These are phyloP conservation scores for Solenopsis fugax DNA, from an alignment of 1,140 invertebrate species.

Conservation along the genomic window DNA sequence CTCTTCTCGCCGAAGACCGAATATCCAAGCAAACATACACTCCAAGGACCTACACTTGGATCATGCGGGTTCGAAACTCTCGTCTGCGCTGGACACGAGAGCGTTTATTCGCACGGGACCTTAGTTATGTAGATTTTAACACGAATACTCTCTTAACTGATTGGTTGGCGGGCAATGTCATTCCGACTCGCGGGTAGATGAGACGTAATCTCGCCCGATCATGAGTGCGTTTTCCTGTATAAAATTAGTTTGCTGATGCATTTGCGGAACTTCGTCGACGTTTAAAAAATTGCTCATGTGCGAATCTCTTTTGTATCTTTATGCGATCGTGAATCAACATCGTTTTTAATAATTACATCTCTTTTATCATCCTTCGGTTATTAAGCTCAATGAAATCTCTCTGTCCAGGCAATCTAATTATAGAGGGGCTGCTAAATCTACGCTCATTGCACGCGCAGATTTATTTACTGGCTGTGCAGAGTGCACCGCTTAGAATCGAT, in stretches of 20 bases:
- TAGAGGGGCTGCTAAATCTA: slow-evolving; percentile 6
- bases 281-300: neutral
- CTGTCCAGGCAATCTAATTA: slow-evolving; percentile 32
- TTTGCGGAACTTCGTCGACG: neutral
- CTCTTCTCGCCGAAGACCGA: slow-evolving; percentile 19
- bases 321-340: neutral
- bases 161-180: slow-evolving; percentile 61
- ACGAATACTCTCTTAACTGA: slow-evolving; percentile 75
- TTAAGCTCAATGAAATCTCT: slow-evolving; percentile 6
- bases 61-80: slow-evolving; percentile 34
- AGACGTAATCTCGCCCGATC: slow-evolving; percentile 36
- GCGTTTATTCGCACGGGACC: slow-evolving; percentile 63
- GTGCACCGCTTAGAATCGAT: slow-evolving; percentile 36
- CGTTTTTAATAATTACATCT: neutral
- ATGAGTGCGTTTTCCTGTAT: neutral
- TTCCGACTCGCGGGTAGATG: slow-evolving; percentile 24
- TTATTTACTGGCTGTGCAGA: slow-evolving; percentile 35
- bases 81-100: slow-evolving; percentile 32
- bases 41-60: slow-evolving; percentile 40
- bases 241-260: slow-evolving; percentile 17
- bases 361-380: neutral
- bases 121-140: slow-evolving; percentile 77
- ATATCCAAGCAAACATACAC: slow-evolving; percentile 33
- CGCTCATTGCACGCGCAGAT: slow-evolving; percentile 1
- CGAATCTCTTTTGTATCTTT: neutral